phyloP scores from a whole-genome alignment of 2,113 vertebrate species.

The Chlorodrepanis virens region DNA sequence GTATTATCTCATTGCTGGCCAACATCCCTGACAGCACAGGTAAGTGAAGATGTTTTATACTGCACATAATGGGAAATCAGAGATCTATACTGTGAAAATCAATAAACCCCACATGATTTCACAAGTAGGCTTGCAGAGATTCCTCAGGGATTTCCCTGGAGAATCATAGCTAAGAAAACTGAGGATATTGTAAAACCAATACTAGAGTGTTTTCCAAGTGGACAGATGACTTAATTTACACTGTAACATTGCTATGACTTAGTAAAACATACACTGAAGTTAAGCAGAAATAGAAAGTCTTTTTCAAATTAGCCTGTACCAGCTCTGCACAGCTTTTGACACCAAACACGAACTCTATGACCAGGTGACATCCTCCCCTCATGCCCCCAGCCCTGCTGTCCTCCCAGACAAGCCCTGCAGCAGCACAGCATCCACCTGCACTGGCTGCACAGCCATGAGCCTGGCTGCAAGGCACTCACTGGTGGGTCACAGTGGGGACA shows the following conservation, averaged over 20 bases:
- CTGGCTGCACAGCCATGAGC: not conserved
- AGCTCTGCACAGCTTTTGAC: not conserved
- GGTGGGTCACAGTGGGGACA: not conserved
- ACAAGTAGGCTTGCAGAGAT: not conserved
- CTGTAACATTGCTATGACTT: not conserved
- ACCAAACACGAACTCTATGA: not conserved
- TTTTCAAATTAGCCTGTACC: not conserved
- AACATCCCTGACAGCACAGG: not conserved
- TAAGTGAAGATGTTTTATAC: not conserved
- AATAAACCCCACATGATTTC: not conserved
- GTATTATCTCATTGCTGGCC: not conserved
- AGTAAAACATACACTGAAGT: not conserved
- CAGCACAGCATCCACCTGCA: accelerated
- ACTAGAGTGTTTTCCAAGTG: not conserved
- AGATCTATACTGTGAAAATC: not conserved
- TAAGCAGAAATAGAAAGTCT: not conserved
- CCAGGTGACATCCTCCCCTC: not conserved
- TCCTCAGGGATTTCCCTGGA: not conserved
- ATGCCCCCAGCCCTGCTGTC: not conserved
- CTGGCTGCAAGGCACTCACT: not conserved
- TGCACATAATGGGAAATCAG: not conserved
- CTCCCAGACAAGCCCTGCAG: accelerated
- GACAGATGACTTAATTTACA: not conserved
- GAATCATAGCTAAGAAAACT: not conserved
- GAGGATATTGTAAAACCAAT: not conserved